Percentiles rank a stretch among this genome's conserved stretches.
phyloP scores from a whole-genome alignment of 2,113 vertebrate genomes.

The Xenopus borealis region DNA sequence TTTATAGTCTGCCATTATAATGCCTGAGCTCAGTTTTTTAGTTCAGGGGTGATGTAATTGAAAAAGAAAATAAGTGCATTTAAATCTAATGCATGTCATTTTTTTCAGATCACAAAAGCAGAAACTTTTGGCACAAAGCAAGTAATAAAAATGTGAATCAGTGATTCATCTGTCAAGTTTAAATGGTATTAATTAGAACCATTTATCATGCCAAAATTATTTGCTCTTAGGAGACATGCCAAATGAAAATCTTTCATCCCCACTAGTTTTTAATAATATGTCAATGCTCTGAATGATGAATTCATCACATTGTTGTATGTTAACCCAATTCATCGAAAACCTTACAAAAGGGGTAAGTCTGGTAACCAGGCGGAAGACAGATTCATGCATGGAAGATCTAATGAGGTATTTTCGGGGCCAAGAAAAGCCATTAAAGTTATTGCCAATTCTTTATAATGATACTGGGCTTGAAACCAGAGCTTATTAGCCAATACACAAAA shows the following conservation, averaged over 20 bases:
- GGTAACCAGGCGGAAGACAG: conserved; percentile 36
- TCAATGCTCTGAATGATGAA: conserved; percentile 28
- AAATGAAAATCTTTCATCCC: conserved; percentile 22
- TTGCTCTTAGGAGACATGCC: conserved; percentile 23
- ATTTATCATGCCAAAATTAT: conserved; percentile 24
- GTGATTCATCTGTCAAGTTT: conserved; percentile 32
- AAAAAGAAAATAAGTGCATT: background rate
- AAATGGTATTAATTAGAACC: conserved; percentile 36
- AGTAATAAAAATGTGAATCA: background rate
- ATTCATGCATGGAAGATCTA: conserved; percentile 31
- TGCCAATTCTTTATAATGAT: conserved; percentile 39
- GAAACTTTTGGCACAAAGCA: background rate
- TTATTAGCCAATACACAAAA: conserved; percentile 18
- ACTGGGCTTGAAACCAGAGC: conserved; percentile 31
- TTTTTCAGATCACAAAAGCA: background rate
- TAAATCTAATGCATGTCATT: background rate
- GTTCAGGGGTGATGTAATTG: background rate
- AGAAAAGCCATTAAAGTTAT: conserved; percentile 26
- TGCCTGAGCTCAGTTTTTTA: too few relatives aligned
- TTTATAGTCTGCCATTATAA: too few relatives aligned
- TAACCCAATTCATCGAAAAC: conserved; percentile 13
- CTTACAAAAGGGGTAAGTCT: conserved; percentile 29
- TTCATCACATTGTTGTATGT: conserved; percentile 24
- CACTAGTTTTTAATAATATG: conserved; percentile 36
- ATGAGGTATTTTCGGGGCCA: conserved; percentile 36